phyloP scores from a whole-genome alignment of 2,113 vertebrate genomes.

The Heterochromis multidens region DNA sequence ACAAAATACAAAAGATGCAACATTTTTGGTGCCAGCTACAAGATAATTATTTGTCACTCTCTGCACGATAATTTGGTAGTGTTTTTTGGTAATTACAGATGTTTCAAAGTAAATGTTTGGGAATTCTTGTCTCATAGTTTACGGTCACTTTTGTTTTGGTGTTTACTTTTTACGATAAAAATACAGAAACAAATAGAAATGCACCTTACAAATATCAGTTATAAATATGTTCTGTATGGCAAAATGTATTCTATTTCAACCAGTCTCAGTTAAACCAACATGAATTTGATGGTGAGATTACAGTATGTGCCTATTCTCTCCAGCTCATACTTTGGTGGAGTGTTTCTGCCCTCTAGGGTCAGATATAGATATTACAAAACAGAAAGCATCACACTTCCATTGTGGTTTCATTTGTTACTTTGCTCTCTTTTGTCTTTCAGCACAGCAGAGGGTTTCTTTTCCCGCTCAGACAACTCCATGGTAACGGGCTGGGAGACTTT shows the following conservation, averaged over 20 bases:
- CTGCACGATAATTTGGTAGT: background rate
- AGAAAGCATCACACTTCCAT: background rate
- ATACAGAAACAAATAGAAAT: background rate
- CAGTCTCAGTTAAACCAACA: background rate
- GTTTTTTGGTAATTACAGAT: background rate
- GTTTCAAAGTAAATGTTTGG: background rate
- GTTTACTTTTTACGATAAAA: background rate
- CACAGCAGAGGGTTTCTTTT: conserved; percentile 95
- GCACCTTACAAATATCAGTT: background rate
- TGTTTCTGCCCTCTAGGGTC: conserved; percentile 52
- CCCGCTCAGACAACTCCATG: conserved; percentile 83
- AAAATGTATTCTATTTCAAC: too few species aligned
- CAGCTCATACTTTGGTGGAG: conserved; percentile 5
- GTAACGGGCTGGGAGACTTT: conserved; percentile 95
- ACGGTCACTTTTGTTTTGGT: background rate
- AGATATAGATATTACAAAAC: background rate
- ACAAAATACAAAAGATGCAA: background rate
- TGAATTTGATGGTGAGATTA: background rate
- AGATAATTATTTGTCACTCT: background rate
- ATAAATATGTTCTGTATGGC: too few species aligned
- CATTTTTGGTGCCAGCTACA: background rate
- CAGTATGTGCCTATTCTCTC: background rate
- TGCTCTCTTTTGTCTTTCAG: conserved; percentile 67
- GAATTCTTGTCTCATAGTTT: background rate
- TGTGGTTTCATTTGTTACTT: background rate